phyloP scores from a whole-genome alignment of 92 coral and sea anemone species.

The Scolanthus callimorphus region DNA sequence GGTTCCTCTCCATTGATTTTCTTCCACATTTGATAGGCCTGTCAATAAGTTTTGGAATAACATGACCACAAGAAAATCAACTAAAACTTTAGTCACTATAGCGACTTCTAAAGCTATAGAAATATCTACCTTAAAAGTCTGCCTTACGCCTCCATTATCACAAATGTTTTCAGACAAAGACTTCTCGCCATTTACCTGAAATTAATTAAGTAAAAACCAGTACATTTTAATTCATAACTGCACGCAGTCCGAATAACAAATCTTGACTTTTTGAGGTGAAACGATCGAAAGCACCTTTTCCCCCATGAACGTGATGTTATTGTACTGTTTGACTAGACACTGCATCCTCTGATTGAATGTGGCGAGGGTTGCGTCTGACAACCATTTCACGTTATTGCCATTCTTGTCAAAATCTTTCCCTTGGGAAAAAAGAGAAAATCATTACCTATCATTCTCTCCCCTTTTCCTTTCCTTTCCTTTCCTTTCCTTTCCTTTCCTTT shows the following conservation, averaged over 20 bases:
- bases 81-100: no score
- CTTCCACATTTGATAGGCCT: constrained; percentile 73
- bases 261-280: no score
- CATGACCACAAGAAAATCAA: not conserved
- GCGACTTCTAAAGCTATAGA: no score
- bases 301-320: constrained; percentile 63
- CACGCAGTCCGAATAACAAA: no score
- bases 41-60: no score
- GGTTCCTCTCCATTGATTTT: constrained; percentile 52
- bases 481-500: no score
- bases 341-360: constrained; percentile 45
- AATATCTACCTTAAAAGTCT: constrained; percentile 65
- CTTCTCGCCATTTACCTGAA: constrained; percentile 51
- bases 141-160: constrained; percentile 74
- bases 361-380: constrained; percentile 48
- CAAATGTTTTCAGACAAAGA: constrained; percentile 70
- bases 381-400: constrained; percentile 66
- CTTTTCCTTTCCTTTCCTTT: no score
- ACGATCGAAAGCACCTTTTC: no score
- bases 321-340: constrained; percentile 61
- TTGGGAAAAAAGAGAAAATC: constrained; percentile 1
- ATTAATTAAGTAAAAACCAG: no score
- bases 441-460: no score
- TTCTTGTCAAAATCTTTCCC: constrained; percentile 63
- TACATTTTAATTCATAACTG: no score